Percentiles rank a stretch among this genome's conserved stretches.
These are phyloP conservation scores for Rousettus madagascariensis DNA, from an alignment of 2,797 vertebrate species.

Conservation along the genomic window DNA sequence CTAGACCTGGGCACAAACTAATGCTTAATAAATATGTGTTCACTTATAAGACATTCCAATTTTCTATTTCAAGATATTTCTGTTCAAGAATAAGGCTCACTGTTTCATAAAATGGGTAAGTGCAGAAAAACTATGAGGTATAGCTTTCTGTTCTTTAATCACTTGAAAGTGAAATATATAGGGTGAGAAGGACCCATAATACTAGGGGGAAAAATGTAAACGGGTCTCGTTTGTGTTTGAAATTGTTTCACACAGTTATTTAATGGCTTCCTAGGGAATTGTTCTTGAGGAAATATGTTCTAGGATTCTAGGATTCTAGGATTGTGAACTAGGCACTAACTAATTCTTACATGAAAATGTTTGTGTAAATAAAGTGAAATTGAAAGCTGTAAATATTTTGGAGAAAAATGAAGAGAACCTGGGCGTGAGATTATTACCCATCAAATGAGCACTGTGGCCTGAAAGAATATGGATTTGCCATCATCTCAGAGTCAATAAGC, in stretches of 20 bases:
- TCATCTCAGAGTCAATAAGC: background rate
- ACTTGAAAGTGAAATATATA: background rate
- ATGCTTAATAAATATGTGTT: background rate
- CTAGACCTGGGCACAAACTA: background rate
- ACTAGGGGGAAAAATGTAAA: background rate
- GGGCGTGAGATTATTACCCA: rapidly evolving
- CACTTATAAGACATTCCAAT: background rate
- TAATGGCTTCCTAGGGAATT: background rate
- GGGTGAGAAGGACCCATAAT: background rate
- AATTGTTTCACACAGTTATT: background rate
- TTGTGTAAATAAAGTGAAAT: background rate
- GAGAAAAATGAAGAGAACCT: background rate
- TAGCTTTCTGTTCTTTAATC: background rate
- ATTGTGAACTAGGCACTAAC: background rate
- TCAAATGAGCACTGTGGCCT: background rate
- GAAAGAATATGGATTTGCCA: background rate
- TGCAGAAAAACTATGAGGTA: background rate
- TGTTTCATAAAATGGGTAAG: background rate
- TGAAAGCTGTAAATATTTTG: background rate
- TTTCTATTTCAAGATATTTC: background rate
- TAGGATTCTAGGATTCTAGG: background rate
- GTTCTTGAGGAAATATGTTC: background rate
- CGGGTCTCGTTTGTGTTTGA: background rate
- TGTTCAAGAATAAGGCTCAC: background rate
- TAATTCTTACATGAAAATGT: background rate